Conservation (phyloP, 2,113 vertebrate genomes). For the Poecilia latipinna region DNA sequence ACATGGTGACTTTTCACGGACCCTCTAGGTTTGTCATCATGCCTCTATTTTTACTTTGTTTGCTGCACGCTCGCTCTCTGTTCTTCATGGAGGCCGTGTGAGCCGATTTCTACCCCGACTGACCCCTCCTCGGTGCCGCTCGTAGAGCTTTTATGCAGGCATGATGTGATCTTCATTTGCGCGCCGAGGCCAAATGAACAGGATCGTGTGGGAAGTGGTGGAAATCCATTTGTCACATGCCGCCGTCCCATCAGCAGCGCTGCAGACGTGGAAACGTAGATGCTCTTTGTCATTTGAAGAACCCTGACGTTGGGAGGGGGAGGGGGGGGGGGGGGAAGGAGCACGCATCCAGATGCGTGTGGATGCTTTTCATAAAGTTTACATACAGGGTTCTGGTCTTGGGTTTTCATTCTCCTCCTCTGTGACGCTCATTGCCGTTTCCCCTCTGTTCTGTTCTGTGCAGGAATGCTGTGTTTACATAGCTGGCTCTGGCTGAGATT, state of each 20-base stretch:
- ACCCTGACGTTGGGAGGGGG: background rate
- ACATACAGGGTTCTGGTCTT: background rate
- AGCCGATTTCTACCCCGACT: slow-evolving; percentile 24
- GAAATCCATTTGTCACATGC: slow-evolving; percentile 43
- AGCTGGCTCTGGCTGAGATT: slow-evolving; percentile 52
- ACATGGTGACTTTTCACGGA: slow-evolving; percentile 30
- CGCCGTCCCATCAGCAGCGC: background rate
- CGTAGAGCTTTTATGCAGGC: slow-evolving; percentile 41
- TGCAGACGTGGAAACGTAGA: background rate
- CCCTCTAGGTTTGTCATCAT: slow-evolving; percentile 17
- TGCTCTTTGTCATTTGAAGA: background rate
- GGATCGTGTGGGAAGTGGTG: slow-evolving; percentile 28
- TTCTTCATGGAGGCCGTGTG: background rate
- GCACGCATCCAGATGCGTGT: background rate
- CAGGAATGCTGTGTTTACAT: slow-evolving; percentile 76
- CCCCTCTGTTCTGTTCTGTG: slow-evolving; percentile 19
- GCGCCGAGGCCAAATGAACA: slow-evolving; percentile 38
- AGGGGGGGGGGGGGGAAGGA: background rate
- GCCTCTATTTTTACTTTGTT: slow-evolving; percentile 31
- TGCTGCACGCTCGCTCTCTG: background rate
- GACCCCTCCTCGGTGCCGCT: slow-evolving; percentile 22
- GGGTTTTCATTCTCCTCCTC: background rate
- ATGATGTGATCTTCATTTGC: slow-evolving; percentile 25
- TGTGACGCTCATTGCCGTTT: background rate
- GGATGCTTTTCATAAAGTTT: background rate